Evolutionary conservation across 2,888 invertebrate species (phyloP), one percentile per base, ranked within the genome.

Genomic region (Nomada ruficornis): DNA sequence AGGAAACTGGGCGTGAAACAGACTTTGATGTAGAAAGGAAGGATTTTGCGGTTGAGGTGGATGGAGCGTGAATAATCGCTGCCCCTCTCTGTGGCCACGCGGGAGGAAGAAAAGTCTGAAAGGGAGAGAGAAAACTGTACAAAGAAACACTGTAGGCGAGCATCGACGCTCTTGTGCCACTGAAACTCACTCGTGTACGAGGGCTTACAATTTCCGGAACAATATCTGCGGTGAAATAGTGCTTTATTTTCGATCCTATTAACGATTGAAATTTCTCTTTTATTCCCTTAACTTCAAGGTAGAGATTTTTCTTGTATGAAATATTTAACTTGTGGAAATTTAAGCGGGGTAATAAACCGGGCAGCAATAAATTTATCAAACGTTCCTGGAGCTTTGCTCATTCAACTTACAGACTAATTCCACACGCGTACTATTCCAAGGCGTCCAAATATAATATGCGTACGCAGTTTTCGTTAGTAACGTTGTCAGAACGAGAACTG

Each of bases 21-120:
- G 89, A 87, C 89, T 89, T 88, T 85, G 88, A 90, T 85, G 89
- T 86, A 82, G 86, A 87, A 87, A 84, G 86, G 83, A 84, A 87
- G 86, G 87, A 91, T 89, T 89, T 89, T 84, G 89, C 80, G 89
- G 90, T 83, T 70, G 77, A 82, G 75, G 81, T 76, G 86, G 85
- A 90, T 91, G 82, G 86, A 89, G 87, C 88, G 88, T 88, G 84
- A 88, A 91, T 90, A 91, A 91, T 91, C 89, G 88, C 73, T 64
- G 75, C 70, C 75, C 78, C 77, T 60, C 69, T 55, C 26, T n/a
- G 59, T 52, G 72, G 57, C 77, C 65, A 54, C 29, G 29, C 18
- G 60, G 65, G n/a, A 47, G 77, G 47, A 18, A 76, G 75, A 54
- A 81, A 75, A 69, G 36, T 64, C 64, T 36, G 50, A 42, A 54